phyloP scores from a whole-genome alignment of 2,113 vertebrate species.

The Cebidichthys violaceus region DNA sequence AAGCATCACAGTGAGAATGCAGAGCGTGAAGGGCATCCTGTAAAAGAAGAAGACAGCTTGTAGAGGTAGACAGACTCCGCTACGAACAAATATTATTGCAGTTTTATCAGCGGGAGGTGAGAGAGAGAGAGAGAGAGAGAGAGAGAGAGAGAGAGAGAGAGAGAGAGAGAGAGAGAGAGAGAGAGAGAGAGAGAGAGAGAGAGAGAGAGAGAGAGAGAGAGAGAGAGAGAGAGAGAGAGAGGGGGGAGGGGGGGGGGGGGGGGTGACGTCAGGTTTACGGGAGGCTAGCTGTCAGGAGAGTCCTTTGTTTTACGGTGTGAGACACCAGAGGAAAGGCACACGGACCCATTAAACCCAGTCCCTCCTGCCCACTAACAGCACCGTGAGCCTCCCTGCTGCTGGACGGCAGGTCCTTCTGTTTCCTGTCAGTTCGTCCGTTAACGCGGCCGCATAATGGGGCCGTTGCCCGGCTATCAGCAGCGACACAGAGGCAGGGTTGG shows the following conservation, averaged over 20 bases:
- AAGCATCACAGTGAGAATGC: not conserved
- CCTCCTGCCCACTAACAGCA: not conserved
- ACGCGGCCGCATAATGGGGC: not conserved
- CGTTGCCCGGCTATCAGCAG: not conserved
- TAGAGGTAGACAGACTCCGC: conserved; percentile 10
- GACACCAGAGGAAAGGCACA: conserved; percentile 35
- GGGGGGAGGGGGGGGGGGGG: conserved; percentile 1
- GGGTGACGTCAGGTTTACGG: conserved; percentile 56
- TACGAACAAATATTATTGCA: conserved; percentile 15
- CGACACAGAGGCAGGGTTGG: not conserved
- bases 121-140: not conserved
- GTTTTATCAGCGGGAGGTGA: conserved; percentile 24
- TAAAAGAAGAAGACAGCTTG: not conserved
- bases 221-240: not conserved
- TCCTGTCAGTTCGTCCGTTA: conserved; percentile 7
- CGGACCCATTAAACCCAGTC: conserved; percentile 46
- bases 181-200: not conserved
- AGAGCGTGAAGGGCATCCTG: conserved; percentile 22
- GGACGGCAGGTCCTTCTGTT: not conserved
- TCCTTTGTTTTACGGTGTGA: conserved; percentile 45
- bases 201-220: not conserved
- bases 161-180: not conserved
- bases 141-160: not conserved
- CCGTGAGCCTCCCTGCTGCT: too few relatives aligned
- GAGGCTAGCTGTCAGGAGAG: conserved; percentile 36